These are phyloP conservation scores for Mallotus villosus DNA, from an alignment of 2,797 vertebrate species.

Conservation along the genomic window DNA sequence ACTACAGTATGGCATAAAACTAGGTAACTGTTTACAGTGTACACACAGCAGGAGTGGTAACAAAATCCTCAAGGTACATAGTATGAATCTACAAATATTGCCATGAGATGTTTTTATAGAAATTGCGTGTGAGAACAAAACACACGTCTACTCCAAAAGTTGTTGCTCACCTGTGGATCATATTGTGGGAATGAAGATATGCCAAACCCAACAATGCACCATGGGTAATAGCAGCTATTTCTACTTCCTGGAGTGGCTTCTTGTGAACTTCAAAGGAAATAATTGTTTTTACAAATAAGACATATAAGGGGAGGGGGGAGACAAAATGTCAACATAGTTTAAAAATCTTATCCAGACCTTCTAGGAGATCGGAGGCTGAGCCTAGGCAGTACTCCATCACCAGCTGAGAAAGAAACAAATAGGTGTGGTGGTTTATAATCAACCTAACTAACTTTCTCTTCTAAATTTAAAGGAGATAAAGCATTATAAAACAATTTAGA, in stretches of 20 bases:
- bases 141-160: too few species aligned
- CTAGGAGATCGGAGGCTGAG: conserved; percentile 96
- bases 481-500: too few species aligned
- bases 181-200: conserved; percentile 98
- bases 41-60: too few species aligned
- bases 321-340: background rate
- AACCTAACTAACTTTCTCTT: too few species aligned
- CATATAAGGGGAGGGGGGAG: background rate
- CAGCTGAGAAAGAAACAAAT: conserved; percentile 71
- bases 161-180: conserved; percentile 94
- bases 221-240: conserved; percentile 99
- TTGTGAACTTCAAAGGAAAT: conserved; percentile 88
- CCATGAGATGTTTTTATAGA: too few species aligned
- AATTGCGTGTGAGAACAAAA: too few species aligned
- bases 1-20: too few species aligned
- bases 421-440: too few species aligned
- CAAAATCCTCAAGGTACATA: too few species aligned
- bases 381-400: conserved; percentile 99
- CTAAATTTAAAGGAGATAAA: too few species aligned
- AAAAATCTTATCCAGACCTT: conserved; percentile 77
- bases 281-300: background rate
- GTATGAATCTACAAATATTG: too few species aligned
- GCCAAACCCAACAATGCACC: conserved; percentile 98
- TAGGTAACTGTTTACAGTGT: too few species aligned
- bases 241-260: conserved; percentile 98